Conservation (phyloP, 2,888 invertebrate genomes). For the Salticus scenicus region DNA sequence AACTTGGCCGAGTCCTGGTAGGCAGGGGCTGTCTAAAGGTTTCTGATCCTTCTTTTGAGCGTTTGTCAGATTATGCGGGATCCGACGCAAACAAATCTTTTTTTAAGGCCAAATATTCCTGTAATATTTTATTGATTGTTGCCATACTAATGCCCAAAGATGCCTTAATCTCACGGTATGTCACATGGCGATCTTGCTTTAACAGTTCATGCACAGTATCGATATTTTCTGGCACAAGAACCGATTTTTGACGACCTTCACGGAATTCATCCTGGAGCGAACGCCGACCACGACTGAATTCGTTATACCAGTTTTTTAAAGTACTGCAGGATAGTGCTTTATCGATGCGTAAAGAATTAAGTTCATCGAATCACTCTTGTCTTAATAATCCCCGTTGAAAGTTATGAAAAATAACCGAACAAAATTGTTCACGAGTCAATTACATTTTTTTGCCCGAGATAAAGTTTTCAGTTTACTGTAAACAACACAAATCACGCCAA, state of each 20-base stretch:
- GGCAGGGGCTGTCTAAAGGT: too few species aligned
- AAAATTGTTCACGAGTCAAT: not conserved
- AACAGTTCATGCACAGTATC: too few species aligned
- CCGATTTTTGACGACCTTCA: not conserved
- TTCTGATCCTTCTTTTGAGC: not conserved
- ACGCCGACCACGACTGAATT: not conserved
- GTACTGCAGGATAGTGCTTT: constrained; percentile 13
- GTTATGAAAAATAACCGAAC: not conserved
- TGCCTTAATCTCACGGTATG: too few species aligned
- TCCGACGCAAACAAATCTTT: constrained; percentile 7
- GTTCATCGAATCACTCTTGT: not conserved
- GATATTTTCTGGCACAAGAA: too few species aligned
- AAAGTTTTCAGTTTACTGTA: not conserved
- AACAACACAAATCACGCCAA: not conserved
- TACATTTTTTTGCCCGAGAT: not conserved
- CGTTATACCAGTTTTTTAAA: constrained; percentile 6
- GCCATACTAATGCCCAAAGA: not conserved
- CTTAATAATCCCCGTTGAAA: not conserved
- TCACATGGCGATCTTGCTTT: too few species aligned
- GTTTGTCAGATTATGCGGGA: not conserved
- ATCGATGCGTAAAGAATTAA: not conserved
- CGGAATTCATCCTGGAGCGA: not conserved
- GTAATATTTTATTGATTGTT: not conserved
- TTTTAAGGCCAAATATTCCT: not conserved
- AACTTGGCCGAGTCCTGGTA: too few species aligned